Base-by-base conservation (phyloP, 2,113 vertebrate species). In the Petroica traversi region DNA sequence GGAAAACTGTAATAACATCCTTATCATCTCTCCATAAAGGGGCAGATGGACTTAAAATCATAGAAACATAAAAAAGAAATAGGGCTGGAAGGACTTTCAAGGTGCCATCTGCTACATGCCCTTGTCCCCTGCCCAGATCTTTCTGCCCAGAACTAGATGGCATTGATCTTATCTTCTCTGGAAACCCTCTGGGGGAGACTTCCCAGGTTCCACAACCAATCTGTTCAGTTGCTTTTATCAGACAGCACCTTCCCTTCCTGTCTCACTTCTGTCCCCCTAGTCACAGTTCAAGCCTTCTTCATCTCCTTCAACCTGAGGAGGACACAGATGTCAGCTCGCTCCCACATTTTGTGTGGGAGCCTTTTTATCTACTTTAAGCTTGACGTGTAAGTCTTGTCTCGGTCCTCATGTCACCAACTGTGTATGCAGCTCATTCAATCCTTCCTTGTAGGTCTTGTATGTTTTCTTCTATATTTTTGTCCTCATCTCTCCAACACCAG, bases 41-140 rank as follows among this genome's bases (percentile, higher is more conserved):
- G 49, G 66, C 45, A 95, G 81, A 91, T 91, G 85, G 75, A 91
- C 81, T 82, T 95, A 80, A 78, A 96, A 93, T 93, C 95, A 95
- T 88, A 88, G 88, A 93, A 93, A 79, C 41, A 82, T 85, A 29
- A 61, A 57, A 73, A 78, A 68, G 23, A 85, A 88, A 88, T 57
- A 79, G 62, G n/a, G 23, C 45, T 94, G 66, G 31, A 94, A 93
- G 88, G 63, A 61, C 82, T 38, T 49, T 96, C 66, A 57, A 49
- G 45, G 71, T 94, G 92, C 93, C 93, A 89, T 69, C 88, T 85
- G 15, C 74, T 89, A 87, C 54, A 48, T 1, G 4, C 5, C 15
- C 11, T 63, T 67, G 29, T 66, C 31, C 34, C 22, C 58, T 61
- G 2, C 7, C 7, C 55, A 62, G 40, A 33, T 61, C 11, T 26